Percentiles rank a stretch among this genome's conserved stretches.
These are phyloP conservation scores for Palythoa heliodiscus DNA, from an alignment of 92 coral and sea anemone species.

Conservation along the genomic window DNA sequence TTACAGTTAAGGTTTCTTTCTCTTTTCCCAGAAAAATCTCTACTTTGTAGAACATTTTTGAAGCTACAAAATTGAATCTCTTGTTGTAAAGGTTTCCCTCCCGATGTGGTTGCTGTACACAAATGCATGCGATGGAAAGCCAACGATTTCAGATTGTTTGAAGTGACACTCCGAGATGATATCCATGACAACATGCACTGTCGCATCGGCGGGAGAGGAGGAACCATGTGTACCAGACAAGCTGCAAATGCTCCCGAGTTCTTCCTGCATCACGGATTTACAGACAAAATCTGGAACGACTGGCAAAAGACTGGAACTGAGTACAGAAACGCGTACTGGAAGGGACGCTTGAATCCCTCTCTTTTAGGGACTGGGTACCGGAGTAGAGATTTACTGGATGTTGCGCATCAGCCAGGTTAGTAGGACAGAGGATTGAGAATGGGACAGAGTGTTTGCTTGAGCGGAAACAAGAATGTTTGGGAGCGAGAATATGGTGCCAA, in stretches of 20 bases:
- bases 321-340: constrained; percentile 60
- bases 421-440: neutral
- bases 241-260: constrained; percentile 93
- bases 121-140: constrained; percentile 63
- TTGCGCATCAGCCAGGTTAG: constrained; percentile 65
- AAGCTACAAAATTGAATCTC: neutral
- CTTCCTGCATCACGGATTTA: constrained; percentile 77
- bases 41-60: neutral
- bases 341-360: constrained; percentile 19
- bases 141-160: constrained; percentile 62
- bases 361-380: constrained; percentile 47
- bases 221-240: constrained; percentile 74
- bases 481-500: too few relatives aligned
- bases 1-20: neutral
- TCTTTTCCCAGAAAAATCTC: neutral
- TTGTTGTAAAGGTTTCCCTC: constrained; percentile 70
- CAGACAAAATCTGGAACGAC: constrained; percentile 86
- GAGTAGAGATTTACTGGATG: constrained; percentile 63
- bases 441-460: neutral
- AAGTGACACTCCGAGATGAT: constrained; percentile 68
- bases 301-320: constrained; percentile 78
- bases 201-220: constrained; percentile 80
- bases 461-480: neutral
- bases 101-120: constrained; percentile 80
- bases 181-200: constrained; percentile 89